A percentile compares a stretch with the other conserved stretches of the same genome.
Conservation (phyloP, 2,888 invertebrate genomes). For the Rotaria magnacalcarata region DNA sequence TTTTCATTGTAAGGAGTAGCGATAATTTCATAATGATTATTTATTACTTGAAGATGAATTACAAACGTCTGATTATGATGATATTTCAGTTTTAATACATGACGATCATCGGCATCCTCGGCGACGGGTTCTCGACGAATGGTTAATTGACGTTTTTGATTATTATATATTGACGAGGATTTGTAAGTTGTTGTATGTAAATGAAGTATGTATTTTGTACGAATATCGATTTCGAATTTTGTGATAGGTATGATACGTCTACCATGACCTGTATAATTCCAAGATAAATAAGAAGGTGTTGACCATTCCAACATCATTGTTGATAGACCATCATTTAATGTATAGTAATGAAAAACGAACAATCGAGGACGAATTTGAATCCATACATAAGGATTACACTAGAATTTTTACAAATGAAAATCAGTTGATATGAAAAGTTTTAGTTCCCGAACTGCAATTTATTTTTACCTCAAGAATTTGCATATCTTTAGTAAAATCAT, state of each 20-base stretch:
- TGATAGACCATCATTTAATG: background rate
- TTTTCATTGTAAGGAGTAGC: background rate
- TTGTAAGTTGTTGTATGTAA: background rate
- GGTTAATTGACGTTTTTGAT: background rate
- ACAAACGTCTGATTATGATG: background rate
- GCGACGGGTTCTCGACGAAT: background rate
- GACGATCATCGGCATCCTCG: background rate
- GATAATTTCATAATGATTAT: background rate
- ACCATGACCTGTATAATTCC: background rate
- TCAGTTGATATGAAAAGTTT: too few relatives aligned
- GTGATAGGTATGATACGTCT: background rate
- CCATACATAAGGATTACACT: constrained; percentile 25
- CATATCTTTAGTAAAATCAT: background rate
- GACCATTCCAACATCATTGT: background rate
- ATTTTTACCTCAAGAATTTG: background rate
- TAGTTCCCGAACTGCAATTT: too few relatives aligned
- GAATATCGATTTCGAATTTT: background rate
- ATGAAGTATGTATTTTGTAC: constrained; percentile 5
- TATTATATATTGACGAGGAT: background rate
- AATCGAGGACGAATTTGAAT: background rate
- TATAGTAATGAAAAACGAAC: background rate
- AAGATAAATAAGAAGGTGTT: background rate
- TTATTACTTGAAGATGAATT: background rate
- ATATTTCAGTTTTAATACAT: background rate
- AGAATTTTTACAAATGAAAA: background rate